Base-by-base conservation (phyloP, 2,888 invertebrate genomes). In the Hydraecia micacea region DNA sequence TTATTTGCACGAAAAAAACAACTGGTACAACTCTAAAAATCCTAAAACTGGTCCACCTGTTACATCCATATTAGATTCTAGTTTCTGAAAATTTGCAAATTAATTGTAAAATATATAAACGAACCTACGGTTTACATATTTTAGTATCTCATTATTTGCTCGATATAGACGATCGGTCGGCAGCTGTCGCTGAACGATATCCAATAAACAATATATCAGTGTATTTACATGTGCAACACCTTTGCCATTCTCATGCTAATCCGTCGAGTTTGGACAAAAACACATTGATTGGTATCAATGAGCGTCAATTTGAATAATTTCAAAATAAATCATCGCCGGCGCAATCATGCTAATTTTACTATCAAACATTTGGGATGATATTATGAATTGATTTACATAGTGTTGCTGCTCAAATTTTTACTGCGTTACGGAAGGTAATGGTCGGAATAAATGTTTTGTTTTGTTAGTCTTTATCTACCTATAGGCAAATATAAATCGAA, bases 161-260 rank as follows among this genome's bases (percentile, higher is more conserved):
- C 0, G n/a, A 36, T 32, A 52, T 15, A 60, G 52, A 15, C 42
- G 65, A 49, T 73, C 58, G 66, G 36, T 78, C 72, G 70, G 83
- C 92, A 92, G 92, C 92, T 92, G 92, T 75, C 86, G 60, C 80
- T 77, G 83, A 87, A 68, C 80, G 75, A 83, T 82, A 84, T 81
- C 84, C 85, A 85, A 88, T 90, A 91, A 86, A 91, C 90, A 89
- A 91, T 89, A 91, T 89, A 90, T 90, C 90, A 88, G 79, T 87
- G 84, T 88, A 87, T 88, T 86, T 79, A 88, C 88, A 82, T 80
- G 67, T 80, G 86, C 84, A 84, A 84, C 91, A 93, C 92, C 91
- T 92, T 90, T 83, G 86, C 89, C 89, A 95, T 95, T 95, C 90
- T 93, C 81, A 95, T 95, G 95, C 91, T 92, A 95, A 95, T 95